Percentiles rank a stretch among this genome's conserved stretches.
Evolutionary conservation across 2,888 invertebrate genomes (phyloP).

Genomic region (Nephrocerus scutellatus): DNA sequence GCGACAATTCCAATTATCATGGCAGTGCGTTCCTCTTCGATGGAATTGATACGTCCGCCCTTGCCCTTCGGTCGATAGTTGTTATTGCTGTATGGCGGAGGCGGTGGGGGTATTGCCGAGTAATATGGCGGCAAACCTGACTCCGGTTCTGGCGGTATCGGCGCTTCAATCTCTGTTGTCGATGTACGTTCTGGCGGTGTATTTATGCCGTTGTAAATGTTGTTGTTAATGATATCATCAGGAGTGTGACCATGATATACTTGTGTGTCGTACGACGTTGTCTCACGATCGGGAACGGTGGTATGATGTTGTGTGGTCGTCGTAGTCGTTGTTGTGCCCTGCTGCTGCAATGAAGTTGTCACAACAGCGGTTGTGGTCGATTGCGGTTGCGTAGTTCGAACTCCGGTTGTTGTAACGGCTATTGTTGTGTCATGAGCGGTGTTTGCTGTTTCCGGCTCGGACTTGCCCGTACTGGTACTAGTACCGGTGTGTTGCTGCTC

Average conservation of each 20-base stretch:
- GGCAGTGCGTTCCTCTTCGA: conserved; percentile 66
- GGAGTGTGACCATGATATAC: conserved; percentile 22
- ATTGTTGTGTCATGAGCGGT: conserved; percentile 33
- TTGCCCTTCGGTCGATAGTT: conserved; percentile 43
- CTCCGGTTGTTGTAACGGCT: conserved; percentile 27
- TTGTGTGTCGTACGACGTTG: conserved; percentile 38
- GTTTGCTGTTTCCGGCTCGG: conserved; percentile 25
- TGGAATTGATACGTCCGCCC: conserved; percentile 56
- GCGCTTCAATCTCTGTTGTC: conserved; percentile 18
- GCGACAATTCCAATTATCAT: conserved; percentile 84
- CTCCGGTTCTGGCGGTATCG: conserved; percentile 23
- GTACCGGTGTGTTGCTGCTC: conserved; percentile 49
- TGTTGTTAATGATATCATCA: conserved; percentile 27
- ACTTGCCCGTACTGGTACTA: conserved; percentile 21
- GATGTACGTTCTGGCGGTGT: conserved; percentile 28
- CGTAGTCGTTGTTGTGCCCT: conserved; percentile 32
- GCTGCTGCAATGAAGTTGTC: conserved; percentile 17
- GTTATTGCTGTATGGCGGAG: conserved; percentile 39
- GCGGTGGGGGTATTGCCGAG: conserved; percentile 35
- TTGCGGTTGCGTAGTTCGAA: conserved; percentile 19
- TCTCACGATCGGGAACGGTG: conserved; percentile 40
- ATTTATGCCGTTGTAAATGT: conserved; percentile 26
- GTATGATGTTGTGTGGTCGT: conserved; percentile 38
- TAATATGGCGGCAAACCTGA: conserved; percentile 32
- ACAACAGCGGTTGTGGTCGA: conserved; percentile 21